A percentile compares a stretch with the other conserved stretches of the same genome.
phyloP scores from a whole-genome alignment of 1,140 invertebrate genomes.

The Trichonephila clavata region DNA sequence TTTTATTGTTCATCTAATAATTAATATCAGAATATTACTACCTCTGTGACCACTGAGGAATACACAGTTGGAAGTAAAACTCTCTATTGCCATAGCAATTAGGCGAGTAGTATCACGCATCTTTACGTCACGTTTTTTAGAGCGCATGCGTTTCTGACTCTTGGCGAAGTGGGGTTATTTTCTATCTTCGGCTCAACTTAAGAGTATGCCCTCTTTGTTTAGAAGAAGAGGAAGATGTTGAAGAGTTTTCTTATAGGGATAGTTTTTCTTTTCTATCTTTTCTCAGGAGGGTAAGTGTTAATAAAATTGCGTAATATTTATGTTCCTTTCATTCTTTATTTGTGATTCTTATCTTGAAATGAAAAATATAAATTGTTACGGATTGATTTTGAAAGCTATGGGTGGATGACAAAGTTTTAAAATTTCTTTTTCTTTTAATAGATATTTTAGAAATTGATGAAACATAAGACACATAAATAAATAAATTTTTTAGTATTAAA shows the following conservation, averaged over 20 bases:
- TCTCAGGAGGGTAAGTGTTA: conserved; percentile 41
- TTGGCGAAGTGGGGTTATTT: conserved; percentile 21
- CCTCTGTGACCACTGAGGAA: conserved; percentile 4
- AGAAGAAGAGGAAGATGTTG: conserved; percentile 67
- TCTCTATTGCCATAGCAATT: conserved; percentile 68
- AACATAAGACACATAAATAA: no score
- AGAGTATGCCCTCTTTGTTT: conserved; percentile 34
- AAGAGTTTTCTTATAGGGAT: conserved; percentile 62
- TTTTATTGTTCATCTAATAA: conserved; percentile 36
- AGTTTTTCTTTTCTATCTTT: conserved; percentile 53
- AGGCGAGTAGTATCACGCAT: conserved; percentile 42
- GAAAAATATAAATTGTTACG: no score
- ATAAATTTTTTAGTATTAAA: no score
- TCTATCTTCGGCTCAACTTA: conserved; percentile 72
- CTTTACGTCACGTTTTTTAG: neutral
- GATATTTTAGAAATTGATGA: no score
- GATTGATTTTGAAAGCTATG: no score
- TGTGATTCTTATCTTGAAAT: no score
- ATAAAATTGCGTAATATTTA: no score
- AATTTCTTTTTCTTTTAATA: no score
- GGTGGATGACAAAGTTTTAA: no score
- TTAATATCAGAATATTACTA: conserved; percentile 53
- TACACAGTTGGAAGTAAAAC: conserved; percentile 11
- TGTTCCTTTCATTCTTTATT: no score
- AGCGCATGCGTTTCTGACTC: neutral